A percentile compares a stretch with the other conserved stretches of the same genome.
Conservation (phyloP, 2,113 vertebrate species). For the Anolis sagrei region DNA sequence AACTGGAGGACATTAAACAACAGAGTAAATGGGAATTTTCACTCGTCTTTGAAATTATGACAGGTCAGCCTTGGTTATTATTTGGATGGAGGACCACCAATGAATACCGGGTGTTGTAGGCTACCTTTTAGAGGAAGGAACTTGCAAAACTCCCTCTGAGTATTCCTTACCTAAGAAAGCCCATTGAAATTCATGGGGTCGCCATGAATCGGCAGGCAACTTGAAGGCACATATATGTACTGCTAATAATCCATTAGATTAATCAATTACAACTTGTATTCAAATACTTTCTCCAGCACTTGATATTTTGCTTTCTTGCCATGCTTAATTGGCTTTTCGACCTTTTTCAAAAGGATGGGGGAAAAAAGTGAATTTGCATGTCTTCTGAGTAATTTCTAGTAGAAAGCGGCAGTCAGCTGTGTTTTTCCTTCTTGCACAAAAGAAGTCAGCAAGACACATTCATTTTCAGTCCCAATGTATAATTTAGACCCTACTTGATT, state of each 20-base stretch:
- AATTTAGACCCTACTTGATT: slow-evolving; percentile 36
- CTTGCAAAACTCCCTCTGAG: no score
- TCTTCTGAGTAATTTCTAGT: not conserved
- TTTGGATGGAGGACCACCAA: no score
- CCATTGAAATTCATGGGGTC: no score
- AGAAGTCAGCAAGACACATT: slow-evolving; percentile 1
- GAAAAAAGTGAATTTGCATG: not conserved
- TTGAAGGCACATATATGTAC: no score
- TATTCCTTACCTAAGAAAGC: no score
- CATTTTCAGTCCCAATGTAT: slow-evolving; percentile 25
- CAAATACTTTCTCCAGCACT: not conserved
- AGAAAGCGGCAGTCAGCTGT: slow-evolving; percentile 8
- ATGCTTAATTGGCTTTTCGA: slow-evolving; percentile 18
- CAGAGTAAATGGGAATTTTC: not conserved
- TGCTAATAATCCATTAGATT: not conserved
- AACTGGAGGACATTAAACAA: not conserved
- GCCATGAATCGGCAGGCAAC: no score
- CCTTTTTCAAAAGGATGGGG: not conserved
- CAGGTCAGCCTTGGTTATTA: no score
- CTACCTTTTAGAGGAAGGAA: no score
- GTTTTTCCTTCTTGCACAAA: not conserved
- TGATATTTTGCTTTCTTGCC: not conserved
- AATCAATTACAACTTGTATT: not conserved
- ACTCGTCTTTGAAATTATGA: no score
- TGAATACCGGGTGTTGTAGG: no score